Conservation (phyloP, 1,140 invertebrate species). For the Drosophila novamexicana region DNA sequence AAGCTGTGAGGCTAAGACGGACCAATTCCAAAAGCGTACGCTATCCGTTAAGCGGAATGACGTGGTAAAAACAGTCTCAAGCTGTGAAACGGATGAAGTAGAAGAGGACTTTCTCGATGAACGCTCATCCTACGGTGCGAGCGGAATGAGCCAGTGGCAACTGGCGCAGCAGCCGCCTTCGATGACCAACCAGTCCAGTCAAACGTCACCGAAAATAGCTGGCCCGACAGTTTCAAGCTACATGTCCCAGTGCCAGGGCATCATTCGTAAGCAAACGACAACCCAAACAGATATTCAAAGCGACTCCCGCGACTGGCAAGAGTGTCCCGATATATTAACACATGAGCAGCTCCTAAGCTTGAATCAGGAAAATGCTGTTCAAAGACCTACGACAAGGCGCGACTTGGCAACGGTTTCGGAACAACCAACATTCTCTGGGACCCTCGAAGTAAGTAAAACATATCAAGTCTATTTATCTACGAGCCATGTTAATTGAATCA, state of each 20-base stretch:
- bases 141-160: not conserved
- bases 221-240: not conserved
- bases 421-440: not conserved
- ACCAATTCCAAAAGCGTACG: not conserved
- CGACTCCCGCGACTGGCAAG: not conserved
- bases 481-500: not conserved
- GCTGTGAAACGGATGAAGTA: not conserved
- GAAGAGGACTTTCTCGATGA: no score
- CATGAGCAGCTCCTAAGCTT: not conserved
- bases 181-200: conserved; percentile 1
- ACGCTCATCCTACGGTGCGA: no score
- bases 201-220: not conserved
- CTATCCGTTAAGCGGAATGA: not conserved
- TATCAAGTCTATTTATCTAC: no score
- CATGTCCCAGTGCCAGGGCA: not conserved
- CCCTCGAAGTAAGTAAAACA: no score
- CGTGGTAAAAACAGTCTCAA: not conserved
- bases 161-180: not conserved
- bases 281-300: not conserved
- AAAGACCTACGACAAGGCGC: no score
- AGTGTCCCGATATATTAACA: not conserved
- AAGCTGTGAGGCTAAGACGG: not conserved
- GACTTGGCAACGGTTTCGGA: not conserved
- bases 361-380: no score
- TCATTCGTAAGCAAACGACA: not conserved